phyloP scores from a whole-genome alignment of 2,113 vertebrate genomes.

The Calyptomena viridis region DNA sequence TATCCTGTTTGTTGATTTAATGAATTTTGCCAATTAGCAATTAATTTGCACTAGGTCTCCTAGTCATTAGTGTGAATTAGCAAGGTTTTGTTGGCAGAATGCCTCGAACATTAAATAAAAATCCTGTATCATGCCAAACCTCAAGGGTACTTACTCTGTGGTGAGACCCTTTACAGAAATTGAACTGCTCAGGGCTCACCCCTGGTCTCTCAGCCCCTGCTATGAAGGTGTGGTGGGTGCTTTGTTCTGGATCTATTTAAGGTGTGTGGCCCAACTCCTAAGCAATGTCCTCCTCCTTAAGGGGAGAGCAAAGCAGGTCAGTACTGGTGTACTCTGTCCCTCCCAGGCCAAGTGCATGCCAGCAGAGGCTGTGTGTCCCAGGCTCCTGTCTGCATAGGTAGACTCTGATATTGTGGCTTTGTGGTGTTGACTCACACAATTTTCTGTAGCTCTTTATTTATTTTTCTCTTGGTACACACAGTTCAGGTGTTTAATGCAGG shows the following conservation, averaged over 20 bases:
- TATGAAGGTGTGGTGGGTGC: not conserved
- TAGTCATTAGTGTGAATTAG: slow-evolving; percentile 48
- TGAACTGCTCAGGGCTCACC: not conserved
- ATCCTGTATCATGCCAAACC: not conserved
- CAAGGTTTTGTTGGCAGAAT: not conserved
- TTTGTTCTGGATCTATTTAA: not conserved
- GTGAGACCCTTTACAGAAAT: not conserved
- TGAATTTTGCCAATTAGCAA: slow-evolving; percentile 51
- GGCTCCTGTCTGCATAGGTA: not conserved
- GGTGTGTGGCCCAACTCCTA: not conserved
- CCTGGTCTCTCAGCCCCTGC: not conserved
- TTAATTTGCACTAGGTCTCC: slow-evolving; percentile 20
- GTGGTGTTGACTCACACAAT: not conserved
- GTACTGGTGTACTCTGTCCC: fast-evolving
- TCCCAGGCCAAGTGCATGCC: not conserved
- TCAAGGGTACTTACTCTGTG: not conserved
- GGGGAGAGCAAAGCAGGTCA: not conserved
- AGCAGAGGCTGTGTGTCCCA: not conserved
- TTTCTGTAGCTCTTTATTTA: slow-evolving; percentile 59
- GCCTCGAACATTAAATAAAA: not conserved
- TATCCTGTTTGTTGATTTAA: slow-evolving; percentile 30
- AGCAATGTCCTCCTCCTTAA: not conserved
- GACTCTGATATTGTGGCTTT: not conserved
- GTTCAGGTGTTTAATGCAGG: slow-evolving; percentile 57
- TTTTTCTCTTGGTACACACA: slow-evolving; percentile 52